A percentile compares a stretch with the other conserved stretches of the same genome.
Conservation (phyloP, 2,888 invertebrate species). For the Thera britannica region DNA sequence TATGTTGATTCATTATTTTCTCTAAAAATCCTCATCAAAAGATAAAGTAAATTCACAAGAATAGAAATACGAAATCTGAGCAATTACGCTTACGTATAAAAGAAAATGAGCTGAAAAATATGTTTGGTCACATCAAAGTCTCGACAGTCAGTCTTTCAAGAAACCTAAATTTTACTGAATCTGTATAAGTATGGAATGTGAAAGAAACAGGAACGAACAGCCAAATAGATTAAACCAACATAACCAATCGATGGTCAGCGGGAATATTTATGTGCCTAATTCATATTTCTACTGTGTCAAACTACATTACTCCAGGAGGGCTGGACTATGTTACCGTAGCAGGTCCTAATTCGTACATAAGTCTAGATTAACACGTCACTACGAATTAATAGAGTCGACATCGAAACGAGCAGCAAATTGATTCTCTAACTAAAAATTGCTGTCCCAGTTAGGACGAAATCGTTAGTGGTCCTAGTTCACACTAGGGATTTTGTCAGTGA, state of each 20-base stretch:
- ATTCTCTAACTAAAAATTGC: conserved; percentile 76
- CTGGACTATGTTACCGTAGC: conserved; percentile 53
- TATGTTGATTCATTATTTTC: conserved; percentile 56
- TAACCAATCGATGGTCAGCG: conserved; percentile 54
- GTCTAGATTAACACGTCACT: conserved; percentile 62
- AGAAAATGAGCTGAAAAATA: conserved; percentile 65
- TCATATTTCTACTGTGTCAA: conserved; percentile 46
- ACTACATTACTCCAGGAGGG: conserved; percentile 56
- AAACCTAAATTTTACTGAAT: conserved; percentile 73
- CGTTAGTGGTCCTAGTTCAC: conserved; percentile 55
- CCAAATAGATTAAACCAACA: conserved; percentile 58
- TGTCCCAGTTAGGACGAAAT: conserved; percentile 80
- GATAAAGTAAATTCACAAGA: conserved; percentile 52
- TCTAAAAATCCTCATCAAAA: conserved; percentile 53
- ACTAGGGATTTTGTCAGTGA: conserved; percentile 52
- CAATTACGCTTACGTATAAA: conserved; percentile 69
- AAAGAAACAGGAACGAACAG: conserved; percentile 59
- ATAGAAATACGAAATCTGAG: conserved; percentile 72
- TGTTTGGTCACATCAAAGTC: conserved; percentile 73
- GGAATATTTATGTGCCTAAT: conserved; percentile 48
- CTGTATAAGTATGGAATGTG: conserved; percentile 76
- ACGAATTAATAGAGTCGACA: conserved; percentile 65
- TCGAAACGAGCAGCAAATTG: conserved; percentile 69
- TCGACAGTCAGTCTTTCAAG: conserved; percentile 80
- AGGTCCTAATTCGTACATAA: conserved; percentile 62